Base-by-base conservation (phyloP, 2,113 vertebrate species). In the Callithrix jacchus region DNA sequence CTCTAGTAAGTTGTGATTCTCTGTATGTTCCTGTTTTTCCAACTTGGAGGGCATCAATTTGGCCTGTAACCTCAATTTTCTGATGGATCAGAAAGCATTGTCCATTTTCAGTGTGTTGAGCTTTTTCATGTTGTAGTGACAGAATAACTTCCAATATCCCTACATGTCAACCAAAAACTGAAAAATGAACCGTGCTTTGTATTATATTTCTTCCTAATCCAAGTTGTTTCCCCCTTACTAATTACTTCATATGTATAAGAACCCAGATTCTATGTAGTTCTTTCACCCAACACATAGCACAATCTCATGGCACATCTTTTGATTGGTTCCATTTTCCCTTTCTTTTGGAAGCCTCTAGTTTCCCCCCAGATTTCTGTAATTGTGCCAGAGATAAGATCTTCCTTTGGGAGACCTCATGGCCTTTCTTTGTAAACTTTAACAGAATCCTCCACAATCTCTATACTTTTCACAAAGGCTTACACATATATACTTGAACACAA, bases 321-420 rank as follows among this genome's bases (percentile, higher is more conserved):
- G 4, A 80, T 18, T 20, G 23, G 17, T 32, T 81, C 30, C 40
- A 12, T 70, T 17, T 13, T 16, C n/a, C 12, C 3, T 27, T 64
- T 76, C 23, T 32, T 58, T 21, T 45, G 37, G 10, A 74, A 56
- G 8, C 27, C 10, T 58, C 56, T 66, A 47, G 5, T 37, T 66
- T 66, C 20, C 54, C 56, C 13, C 32, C 5, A 64, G 11, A 66
- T 79, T 79, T 2, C 18, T 58, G 30, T 61, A n/a, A 9, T 35
- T 49, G 21, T 18, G 9, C 40, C 40, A 37, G 30, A 66, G 47
- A 18, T 32, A 68, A 40, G 21, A 17, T 68, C 5, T 30, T 42
- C 10, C 2, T 56, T 56, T 70, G 35, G 1, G 18, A 3, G 30
- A 25, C 6, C 0, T 13, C 17, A 23, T 56, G 54, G 4, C 20